phyloP scores from a whole-genome alignment of 2,797 vertebrate genomes.

The Etheostoma perlongum region DNA sequence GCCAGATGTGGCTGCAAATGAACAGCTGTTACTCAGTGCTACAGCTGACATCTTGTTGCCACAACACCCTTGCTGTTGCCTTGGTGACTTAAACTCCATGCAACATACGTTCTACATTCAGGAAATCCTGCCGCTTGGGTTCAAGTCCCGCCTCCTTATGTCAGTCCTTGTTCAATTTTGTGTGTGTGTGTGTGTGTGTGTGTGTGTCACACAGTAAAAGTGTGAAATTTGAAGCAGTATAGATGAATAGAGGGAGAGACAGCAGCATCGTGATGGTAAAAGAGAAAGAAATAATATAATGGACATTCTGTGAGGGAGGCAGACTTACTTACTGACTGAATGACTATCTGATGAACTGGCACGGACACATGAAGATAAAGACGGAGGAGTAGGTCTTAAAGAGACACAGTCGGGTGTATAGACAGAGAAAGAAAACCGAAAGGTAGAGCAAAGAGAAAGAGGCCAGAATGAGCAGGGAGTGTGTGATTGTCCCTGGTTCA shows the following conservation, averaged over 20 bases:
- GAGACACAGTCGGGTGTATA: background rate
- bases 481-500: conserved; percentile 31
- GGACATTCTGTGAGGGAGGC: conserved; percentile 37
- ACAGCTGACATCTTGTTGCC: conserved; percentile 71
- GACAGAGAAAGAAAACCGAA: conserved; percentile 6
- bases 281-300: conserved; percentile 49
- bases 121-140: conserved; percentile 21
- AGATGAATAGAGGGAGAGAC: conserved; percentile 35
- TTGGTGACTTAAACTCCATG: conserved; percentile 52
- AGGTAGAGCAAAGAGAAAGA: background rate
- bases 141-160: conserved; percentile 1
- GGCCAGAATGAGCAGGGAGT: conserved; percentile 6
- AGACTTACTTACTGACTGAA: conserved; percentile 26
- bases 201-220: conserved; percentile 38
- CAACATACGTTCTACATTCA: conserved; percentile 14
- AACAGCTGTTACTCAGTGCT: conserved; percentile 79
- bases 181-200: background rate
- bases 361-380: conserved; percentile 7
- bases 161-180: background rate
- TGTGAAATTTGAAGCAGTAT: conserved; percentile 67
- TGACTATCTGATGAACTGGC: conserved; percentile 47
- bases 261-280: conserved; percentile 5
- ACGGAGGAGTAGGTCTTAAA: conserved; percentile 3
- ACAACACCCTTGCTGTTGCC: conserved; percentile 55
- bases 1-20: conserved; percentile 83